A percentile compares a stretch with the other conserved stretches of the same genome.
Conservation (phyloP, 1,140 invertebrate genomes). For the Apis cerana region DNA sequence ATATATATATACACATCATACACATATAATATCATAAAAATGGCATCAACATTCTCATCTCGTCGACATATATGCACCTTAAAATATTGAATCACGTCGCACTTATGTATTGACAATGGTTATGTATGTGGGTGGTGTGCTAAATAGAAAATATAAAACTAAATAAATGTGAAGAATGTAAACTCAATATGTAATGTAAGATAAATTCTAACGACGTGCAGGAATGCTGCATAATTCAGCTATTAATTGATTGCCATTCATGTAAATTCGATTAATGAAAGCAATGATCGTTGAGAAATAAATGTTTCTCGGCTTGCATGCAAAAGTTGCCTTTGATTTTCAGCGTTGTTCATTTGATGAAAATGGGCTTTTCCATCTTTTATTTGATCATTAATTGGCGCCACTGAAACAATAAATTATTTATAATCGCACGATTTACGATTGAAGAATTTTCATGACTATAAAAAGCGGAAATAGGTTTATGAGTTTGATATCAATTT, state of each 20-base stretch:
- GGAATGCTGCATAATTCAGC: conserved; percentile 58
- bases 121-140: conserved; percentile 26
- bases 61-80: conserved; percentile 58
- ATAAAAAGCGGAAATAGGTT: conserved; percentile 25
- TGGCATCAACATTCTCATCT: conserved; percentile 73
- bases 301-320: neutral
- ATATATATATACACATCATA: conserved; percentile 4
- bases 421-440: neutral
- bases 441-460: neutral
- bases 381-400: conserved; percentile 37
- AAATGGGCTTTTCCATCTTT: conserved; percentile 38
- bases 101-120: neutral
- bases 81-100: conserved; percentile 49
- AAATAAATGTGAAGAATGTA: conserved; percentile 6
- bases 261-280: conserved; percentile 52
- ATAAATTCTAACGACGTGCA: conserved; percentile 32
- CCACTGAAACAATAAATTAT: conserved; percentile 17
- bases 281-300: conserved; percentile 12
- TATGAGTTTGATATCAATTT: conserved; percentile 20
- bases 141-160: conserved; percentile 14
- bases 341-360: conserved; percentile 11
- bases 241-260: conserved; percentile 57
- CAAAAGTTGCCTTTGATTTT: conserved; percentile 25
- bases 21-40: conserved; percentile 51
- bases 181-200: neutral